A percentile compares a stretch with the other conserved stretches of the same genome.
Conservation (phyloP, 2,888 invertebrate genomes). For the Tineola bisselliella region DNA sequence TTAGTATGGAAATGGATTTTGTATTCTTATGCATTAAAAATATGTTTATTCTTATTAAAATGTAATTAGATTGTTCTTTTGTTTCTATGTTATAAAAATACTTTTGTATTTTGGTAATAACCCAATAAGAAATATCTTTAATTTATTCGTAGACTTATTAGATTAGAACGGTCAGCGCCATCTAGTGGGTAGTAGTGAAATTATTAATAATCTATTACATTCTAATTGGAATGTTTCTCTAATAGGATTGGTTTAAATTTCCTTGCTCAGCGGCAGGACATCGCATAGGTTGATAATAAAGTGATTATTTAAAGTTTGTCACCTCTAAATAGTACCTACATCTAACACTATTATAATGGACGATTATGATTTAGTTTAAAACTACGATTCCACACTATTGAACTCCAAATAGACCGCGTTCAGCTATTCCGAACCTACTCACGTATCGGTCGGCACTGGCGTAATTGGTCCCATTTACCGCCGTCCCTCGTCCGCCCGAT, state of each 20-base stretch:
- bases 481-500: slow-evolving; percentile 18
- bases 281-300: too few species aligned
- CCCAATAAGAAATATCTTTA: too few species aligned
- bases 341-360: too few species aligned
- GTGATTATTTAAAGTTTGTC: too few species aligned
- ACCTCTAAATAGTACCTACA: too few species aligned
- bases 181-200: slow-evolving; percentile 27
- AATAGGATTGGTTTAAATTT: too few species aligned
- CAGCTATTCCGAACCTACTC: slow-evolving; percentile 47
- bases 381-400: slow-evolving; percentile 27
- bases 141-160: too few species aligned
- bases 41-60: neutral
- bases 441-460: slow-evolving; percentile 50
- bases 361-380: slow-evolving; percentile 15
- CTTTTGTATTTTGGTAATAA: too few species aligned
- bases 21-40: neutral
- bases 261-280: too few species aligned
- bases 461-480: slow-evolving; percentile 58
- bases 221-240: neutral
- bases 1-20: slow-evolving; percentile 27
- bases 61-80: too few species aligned
- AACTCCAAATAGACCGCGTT: slow-evolving; percentile 15
- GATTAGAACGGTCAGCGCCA: too few species aligned
- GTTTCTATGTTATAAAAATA: too few species aligned
- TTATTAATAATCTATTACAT: neutral